Conservation (phyloP, 1,140 invertebrate genomes). For the Drosophila bipectinata region DNA sequence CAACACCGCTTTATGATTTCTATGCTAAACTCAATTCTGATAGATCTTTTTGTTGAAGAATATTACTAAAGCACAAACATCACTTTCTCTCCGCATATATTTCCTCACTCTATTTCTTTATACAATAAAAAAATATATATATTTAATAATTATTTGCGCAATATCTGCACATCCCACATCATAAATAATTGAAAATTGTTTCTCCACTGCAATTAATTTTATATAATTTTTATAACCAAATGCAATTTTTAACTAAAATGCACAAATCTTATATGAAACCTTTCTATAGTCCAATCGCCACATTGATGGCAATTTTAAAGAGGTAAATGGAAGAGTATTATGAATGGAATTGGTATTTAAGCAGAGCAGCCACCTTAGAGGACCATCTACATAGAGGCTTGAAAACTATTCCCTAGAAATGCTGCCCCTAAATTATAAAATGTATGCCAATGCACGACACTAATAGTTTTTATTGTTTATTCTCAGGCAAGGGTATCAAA, state of each 20-base stretch:
- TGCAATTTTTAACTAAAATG: conserved; percentile 52
- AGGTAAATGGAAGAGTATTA: conserved; percentile 87
- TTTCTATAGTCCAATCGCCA: conserved; percentile 91
- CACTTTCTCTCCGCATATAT: conserved; percentile 69
- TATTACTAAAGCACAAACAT: conserved; percentile 68
- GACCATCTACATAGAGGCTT: conserved; percentile 45
- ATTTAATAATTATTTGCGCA: conserved; percentile 23
- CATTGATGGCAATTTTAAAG: conserved; percentile 92
- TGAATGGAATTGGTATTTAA: conserved; percentile 40
- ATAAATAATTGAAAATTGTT: conserved; percentile 37
- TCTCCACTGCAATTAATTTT: conserved; percentile 39
- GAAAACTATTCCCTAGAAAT: conserved; percentile 20
- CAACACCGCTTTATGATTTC: background rate
- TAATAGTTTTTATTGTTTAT: conserved; percentile 57
- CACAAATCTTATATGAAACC: conserved; percentile 74
- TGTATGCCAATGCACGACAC: background rate
- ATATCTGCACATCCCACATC: conserved; percentile 26
- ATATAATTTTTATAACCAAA: conserved; percentile 37
- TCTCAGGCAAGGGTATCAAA: conserved; percentile 92
- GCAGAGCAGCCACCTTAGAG: conserved; percentile 47
- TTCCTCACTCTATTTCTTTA: conserved; percentile 65
- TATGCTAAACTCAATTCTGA: background rate
- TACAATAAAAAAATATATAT: conserved; percentile 16
- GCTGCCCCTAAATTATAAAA: conserved; percentile 7
- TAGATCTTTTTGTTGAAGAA: conserved; percentile 15